Evolutionary conservation across 2,888 invertebrate genomes (phyloP), one percentile per base, ranked within the genome.

Genomic region (Nemurella pictetii): DNA sequence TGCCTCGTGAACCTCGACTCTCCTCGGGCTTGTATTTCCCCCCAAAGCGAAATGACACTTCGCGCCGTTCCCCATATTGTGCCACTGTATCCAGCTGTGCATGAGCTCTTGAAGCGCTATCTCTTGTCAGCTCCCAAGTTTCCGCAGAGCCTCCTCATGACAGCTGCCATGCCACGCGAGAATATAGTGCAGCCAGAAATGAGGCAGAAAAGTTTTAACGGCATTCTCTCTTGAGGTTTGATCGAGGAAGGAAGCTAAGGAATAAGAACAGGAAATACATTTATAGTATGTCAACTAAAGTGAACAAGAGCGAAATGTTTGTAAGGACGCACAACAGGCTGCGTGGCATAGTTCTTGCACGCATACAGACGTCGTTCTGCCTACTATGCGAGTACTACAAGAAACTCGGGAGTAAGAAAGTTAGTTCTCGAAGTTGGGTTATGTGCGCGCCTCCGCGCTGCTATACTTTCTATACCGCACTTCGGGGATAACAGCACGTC

Each of bases 251-350:
- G 78, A 28, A 78, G 78, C 30, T 9, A 28, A 55, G 78, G 30
- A 78, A 78, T 78, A 78, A 78, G 82, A 82, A 72, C 82, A 82
- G 82, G 82, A 82, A 82, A 82, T 82, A 82, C 82, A 82, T 82
- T 82, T 80, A 78, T 55, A 36, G 26, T 78, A 78, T 82, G 82
- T 82, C 82, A 82, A 55, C 82, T 72, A 26, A 28, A 26, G 55
- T 25, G 35, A n/a, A 55, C 55, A 82, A 27, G 28, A n/a, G 30
- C 12, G 78, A 29, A 78, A 28, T 78, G 29, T 28, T 28, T 30
- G 30, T 55, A 55, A 55, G 55, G 55, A 55, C 20, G 55, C 9
- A 55, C 55, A 55, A 78, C 78, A 5, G 78, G 20, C 78, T 78
- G 78, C 78, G 74, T n/a, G 29, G 78, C 55, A 55, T 55, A 55